Evolutionary conservation across 2,797 vertebrate species (phyloP), one percentile per base, ranked within the genome.

Genomic region (Holocentrus rufus): DNA sequence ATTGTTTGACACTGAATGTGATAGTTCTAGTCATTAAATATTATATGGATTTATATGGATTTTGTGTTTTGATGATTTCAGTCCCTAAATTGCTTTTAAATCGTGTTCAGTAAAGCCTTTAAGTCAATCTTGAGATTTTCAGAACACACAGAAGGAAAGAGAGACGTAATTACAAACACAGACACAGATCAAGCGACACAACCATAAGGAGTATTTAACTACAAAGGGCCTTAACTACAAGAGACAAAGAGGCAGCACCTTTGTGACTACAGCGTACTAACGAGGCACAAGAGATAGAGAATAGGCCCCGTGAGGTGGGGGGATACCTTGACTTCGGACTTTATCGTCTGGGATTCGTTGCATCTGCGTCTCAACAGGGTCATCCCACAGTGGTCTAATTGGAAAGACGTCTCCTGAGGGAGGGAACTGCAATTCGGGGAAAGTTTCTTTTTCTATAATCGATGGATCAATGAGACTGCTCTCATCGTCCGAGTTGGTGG

Each of bases 341-440:
- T 95, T 98, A 93, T 98, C 96, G 66, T 96, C 97, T 92, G 96
- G 97, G 92, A 98, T 97, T 95, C 96, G 96, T 93, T 98, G 96
- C 96, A 98, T 98, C 95, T 98, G 97, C 95, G 97, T 99, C 95
- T 99, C 97, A 95, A 98, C 93, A 91, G 97, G 96, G 92, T 98
- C 95, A 89, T 98, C 96, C 97, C 96, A 98, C 93, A 96, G 94
- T 89, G 97, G 97, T 94, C 95, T 97, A 95, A 95, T 96, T 91
- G 97, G 96, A 97, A 97, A 97, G 95, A 97, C 90, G 93, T 96
- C 97, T 96, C 97, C 97, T 77, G 96, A 95, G 90, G 95, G 92
- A 93, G 94, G 93, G 90, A 95, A 95, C 90, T 97, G 96, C 91
- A 93, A 93, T 91, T 96, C 95, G 93, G 92, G 92, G 80, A 96